A percentile compares a stretch with the other conserved stretches of the same genome.
Evolutionary conservation across 2,797 vertebrate genomes (phyloP).

Genomic region (Acanthopagrus latus): DNA sequence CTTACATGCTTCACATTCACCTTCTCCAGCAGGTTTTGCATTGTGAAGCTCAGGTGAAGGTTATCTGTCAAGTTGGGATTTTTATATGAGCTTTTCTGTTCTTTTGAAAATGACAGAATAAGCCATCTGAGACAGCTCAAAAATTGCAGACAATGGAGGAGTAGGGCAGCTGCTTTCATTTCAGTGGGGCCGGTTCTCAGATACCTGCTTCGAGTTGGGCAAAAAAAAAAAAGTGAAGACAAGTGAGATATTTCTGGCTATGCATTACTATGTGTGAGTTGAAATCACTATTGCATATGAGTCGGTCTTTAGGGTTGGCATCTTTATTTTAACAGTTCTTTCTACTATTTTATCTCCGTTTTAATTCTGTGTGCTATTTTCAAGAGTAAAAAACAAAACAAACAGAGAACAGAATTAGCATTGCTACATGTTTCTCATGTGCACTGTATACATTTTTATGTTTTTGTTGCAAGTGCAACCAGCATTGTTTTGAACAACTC

Average conservation of each 20-base stretch:
- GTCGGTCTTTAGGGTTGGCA: neutral
- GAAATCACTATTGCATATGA: neutral
- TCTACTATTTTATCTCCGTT: no score
- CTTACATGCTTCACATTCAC: slow-evolving; percentile 11
- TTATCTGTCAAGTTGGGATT: slow-evolving; percentile 35
- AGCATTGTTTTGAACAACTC: no score
- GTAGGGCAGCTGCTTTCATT: slow-evolving; percentile 21
- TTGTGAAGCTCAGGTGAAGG: slow-evolving; percentile 9
- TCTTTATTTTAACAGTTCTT: no score
- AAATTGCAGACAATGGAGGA: neutral
- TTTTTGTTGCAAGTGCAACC: no score
- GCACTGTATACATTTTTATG: no score
- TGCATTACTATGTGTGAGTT: neutral
- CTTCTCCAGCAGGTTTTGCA: slow-evolving; percentile 10
- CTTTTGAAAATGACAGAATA: slow-evolving; percentile 37
- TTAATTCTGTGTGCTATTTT: no score
- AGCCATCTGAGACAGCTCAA: slow-evolving; percentile 14
- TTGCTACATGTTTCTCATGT: no score
- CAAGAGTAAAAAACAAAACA: no score
- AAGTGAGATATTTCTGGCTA: neutral
- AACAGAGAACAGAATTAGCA: no score
- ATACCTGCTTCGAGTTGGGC: neutral
- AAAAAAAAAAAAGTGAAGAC: neutral
- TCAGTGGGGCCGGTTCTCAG: slow-evolving; percentile 1
- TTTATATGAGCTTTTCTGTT: slow-evolving; percentile 24